A percentile compares a stretch with the other conserved stretches of the same genome.
These are phyloP conservation scores for Formicarius rufipectus DNA, from an alignment of 2,113 vertebrate genomes.

Conservation along the genomic window DNA sequence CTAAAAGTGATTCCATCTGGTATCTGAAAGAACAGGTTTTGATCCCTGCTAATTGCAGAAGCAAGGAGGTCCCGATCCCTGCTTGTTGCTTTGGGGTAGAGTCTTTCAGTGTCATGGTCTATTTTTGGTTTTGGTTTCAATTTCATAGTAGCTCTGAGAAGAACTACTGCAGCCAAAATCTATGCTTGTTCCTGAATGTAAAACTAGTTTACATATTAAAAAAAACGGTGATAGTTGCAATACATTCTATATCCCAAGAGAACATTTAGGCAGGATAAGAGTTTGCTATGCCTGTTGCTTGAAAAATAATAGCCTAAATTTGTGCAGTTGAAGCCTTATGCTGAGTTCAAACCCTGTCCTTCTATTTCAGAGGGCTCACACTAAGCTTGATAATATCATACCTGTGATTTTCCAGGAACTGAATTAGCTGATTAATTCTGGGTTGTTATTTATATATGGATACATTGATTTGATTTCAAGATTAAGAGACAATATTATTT, in stretches of 20 bases:
- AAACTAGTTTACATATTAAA: background rate
- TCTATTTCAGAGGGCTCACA: background rate
- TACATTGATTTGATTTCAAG: background rate
- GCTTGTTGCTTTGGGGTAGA: background rate
- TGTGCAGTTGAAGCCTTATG: background rate
- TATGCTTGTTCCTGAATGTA: background rate
- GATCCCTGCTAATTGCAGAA: background rate
- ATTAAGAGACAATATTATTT: background rate
- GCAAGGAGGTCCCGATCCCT: background rate
- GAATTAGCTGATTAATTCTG: background rate
- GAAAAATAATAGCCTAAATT: background rate
- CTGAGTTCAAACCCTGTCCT: background rate
- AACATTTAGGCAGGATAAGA: background rate
- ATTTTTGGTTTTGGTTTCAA: background rate
- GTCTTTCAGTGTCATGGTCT: background rate
- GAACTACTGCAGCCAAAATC: background rate
- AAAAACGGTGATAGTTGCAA: background rate
- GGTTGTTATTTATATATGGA: background rate
- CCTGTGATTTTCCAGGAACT: background rate
- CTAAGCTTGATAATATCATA: background rate
- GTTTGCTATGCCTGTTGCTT: background rate
- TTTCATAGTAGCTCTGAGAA: background rate
- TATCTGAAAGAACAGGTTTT: background rate
- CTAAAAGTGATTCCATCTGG: background rate
- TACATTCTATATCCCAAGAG: background rate